These are phyloP conservation scores for Sceliomorpha sp. DNA, from an alignment of 2,888 invertebrate genomes.

Conservation along the genomic window DNA sequence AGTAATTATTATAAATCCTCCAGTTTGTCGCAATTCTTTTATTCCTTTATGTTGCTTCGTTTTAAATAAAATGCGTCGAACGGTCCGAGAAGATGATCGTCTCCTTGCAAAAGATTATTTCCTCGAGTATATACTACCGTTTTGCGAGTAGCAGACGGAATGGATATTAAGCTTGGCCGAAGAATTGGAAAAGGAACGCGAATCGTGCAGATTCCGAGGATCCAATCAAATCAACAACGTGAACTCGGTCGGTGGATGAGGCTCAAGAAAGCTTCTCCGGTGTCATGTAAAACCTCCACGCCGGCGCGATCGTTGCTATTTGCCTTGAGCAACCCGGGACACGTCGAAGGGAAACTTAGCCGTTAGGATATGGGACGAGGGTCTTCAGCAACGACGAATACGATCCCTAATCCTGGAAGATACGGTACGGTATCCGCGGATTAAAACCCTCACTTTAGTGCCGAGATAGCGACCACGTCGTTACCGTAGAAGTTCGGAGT, in stretches of 20 bases:
- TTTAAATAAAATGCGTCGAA: too few species aligned
- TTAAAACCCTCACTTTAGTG: constrained; percentile 75
- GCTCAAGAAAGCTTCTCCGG: constrained; percentile 35
- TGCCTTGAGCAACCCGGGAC: constrained; percentile 40
- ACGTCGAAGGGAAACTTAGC: constrained; percentile 52
- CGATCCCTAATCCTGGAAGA: constrained; percentile 72
- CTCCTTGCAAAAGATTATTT: too few species aligned
- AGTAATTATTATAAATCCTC: too few species aligned
- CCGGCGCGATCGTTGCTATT: constrained; percentile 34
- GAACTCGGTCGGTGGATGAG: constrained; percentile 10
- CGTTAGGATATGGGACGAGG: constrained; percentile 44
- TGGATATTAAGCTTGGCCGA: neutral
- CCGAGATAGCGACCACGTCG: constrained; percentile 63
- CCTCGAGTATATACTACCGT: too few species aligned
- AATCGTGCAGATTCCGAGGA: neutral
- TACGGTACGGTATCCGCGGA: constrained; percentile 74
- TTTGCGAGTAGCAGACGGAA: neutral
- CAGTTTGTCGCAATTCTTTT: too few species aligned
- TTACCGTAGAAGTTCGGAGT: constrained; percentile 61
- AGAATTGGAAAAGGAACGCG: neutral
- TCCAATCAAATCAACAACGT: constrained; percentile 10
- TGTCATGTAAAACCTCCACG: constrained; percentile 42
- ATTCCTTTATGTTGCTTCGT: too few species aligned
- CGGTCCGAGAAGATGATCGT: too few species aligned
- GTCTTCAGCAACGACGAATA: constrained; percentile 46